Percentiles rank a stretch among this genome's conserved stretches.
phyloP scores from a whole-genome alignment of 1,140 invertebrate species.

The Drosophila athabasca region DNA sequence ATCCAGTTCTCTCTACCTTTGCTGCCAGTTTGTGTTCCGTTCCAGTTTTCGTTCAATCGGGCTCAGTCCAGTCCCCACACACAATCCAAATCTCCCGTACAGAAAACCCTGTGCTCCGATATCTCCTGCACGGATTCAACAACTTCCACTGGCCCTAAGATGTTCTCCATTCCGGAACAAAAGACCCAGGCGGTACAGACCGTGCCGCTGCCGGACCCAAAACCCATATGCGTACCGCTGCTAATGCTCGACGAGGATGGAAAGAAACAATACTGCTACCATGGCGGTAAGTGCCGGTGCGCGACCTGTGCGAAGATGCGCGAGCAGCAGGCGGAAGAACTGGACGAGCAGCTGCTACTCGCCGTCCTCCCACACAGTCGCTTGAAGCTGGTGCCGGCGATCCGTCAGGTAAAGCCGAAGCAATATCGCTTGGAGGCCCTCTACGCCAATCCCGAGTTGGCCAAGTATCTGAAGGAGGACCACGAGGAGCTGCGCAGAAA shows the following conservation, averaged over 20 bases:
- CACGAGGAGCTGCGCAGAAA: conserved; percentile 40
- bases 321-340: conserved; percentile 15
- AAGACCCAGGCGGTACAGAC: conserved; percentile 46
- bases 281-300: conserved; percentile 68
- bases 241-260: conserved; percentile 60
- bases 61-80: no score
- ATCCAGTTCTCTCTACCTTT: no score
- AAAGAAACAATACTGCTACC: conserved; percentile 61
- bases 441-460: conserved; percentile 35
- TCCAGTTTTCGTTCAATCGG: no score
- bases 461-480: conserved; percentile 34
- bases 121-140: not conserved
- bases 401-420: conserved; percentile 51
- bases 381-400: conserved; percentile 35
- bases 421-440: conserved; percentile 48
- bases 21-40: no score
- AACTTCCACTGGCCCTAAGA: conserved; percentile 3
- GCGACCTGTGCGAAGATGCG: conserved; percentile 30
- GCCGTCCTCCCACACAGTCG: conserved; percentile 25
- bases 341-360: conserved; percentile 56
- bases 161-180: conserved; percentile 49
- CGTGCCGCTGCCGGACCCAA: conserved; percentile 20
- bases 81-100: conserved; percentile 11
- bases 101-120: not conserved
- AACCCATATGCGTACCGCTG: conserved; percentile 46